Evolutionary conservation across 2,888 invertebrate genomes (phyloP).

Genomic region (Brassicogethes aeneus): DNA sequence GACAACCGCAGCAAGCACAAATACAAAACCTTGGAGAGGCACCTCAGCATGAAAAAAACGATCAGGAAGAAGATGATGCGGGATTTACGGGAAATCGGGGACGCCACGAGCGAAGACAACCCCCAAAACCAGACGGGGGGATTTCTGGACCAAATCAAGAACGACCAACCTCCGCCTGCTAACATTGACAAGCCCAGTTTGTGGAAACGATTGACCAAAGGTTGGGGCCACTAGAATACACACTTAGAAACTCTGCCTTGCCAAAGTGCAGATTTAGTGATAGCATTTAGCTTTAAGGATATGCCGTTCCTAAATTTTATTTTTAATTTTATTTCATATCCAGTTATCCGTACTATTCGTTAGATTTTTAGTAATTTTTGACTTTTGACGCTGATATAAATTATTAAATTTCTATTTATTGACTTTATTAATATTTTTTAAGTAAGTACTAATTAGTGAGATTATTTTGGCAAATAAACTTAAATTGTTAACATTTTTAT

Average conservation of each 20-base stretch:
- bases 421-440: too few species aligned
- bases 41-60: constrained; percentile 81
- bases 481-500: too few species aligned
- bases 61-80: constrained; percentile 80
- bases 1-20: constrained; percentile 57
- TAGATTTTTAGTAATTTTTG: too few species aligned
- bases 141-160: constrained; percentile 40
- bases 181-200: constrained; percentile 41
- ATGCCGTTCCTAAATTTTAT: constrained; percentile 19
- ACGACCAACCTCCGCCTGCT: constrained; percentile 39
- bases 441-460: too few species aligned
- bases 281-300: constrained; percentile 17
- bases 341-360: too few species aligned
- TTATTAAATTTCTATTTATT: too few species aligned
- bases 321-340: too few species aligned
- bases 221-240: constrained; percentile 33
- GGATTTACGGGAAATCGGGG: constrained; percentile 59
- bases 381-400: too few species aligned
- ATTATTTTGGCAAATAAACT: too few species aligned
- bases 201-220: constrained; percentile 41
- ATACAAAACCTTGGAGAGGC: constrained; percentile 67
- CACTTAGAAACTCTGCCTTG: neutral
- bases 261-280: constrained; percentile 5
- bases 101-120: constrained; percentile 30
- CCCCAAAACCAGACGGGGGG: constrained; percentile 31